Evolutionary conservation across 2,888 invertebrate genomes (phyloP), one percentile per base, ranked within the genome.

Genomic region (Tenodera sinensis): DNA sequence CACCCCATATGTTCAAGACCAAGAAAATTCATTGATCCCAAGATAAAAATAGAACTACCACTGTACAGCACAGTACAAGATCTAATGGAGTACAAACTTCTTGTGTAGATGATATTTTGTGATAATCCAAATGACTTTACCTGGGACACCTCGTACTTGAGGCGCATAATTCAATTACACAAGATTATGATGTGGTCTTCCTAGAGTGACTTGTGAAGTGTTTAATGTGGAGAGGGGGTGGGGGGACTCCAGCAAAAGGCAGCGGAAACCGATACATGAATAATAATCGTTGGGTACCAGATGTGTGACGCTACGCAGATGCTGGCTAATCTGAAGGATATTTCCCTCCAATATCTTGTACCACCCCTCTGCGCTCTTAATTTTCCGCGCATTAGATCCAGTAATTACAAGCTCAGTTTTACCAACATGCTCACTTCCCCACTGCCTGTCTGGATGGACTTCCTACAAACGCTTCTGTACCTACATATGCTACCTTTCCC

Each of bases 331-430:
- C 54, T 71, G 54, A 71, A 71, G 54, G 25, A 71, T 71, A 71
- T 71, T 71, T 25, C 54, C 54, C 54, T 71, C 25, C 54, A 0
- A 71, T 71, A 71, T 71, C 54, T 71, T 71, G 20, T 71, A 25
- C 54, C 25, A 71, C 54, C 54, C 54, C 54, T 71, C 54, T 27
- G 83, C 87, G 81, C 86, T 30, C 86, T 86, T 81, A 81, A 86
- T 86, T 86, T 86, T 86, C 86, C 86, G 86, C 86, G 81, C 86
- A 86, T 86, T 86, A 86, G 25, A 81, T 81, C 81, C 71, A 28
- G 81, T 86, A 86, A 86, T 86, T 86, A 86, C 86, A 86, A 86
- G 28, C 86, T 86, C 86, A 81, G 86, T 71, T 86, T 28, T 86
- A 30, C 86, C 86, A 81, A 30, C 28, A 81, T 20, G 42, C 20